A percentile compares a stretch with the other conserved stretches of the same genome.
phyloP scores from a whole-genome alignment of 2,113 vertebrate genomes.

The Castor canadensis region DNA sequence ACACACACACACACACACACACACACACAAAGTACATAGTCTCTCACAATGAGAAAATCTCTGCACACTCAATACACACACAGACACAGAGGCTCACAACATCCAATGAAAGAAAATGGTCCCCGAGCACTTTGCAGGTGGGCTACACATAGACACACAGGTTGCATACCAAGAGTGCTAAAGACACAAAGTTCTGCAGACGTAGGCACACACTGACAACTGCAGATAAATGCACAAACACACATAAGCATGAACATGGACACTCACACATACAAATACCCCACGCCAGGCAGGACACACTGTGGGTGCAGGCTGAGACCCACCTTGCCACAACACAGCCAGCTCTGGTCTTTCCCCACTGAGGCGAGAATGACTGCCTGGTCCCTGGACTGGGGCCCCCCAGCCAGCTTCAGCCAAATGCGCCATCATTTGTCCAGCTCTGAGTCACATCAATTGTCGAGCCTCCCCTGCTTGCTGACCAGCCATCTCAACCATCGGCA shows the following conservation, averaged over 20 bases:
- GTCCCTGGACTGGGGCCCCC: conserved; percentile 36
- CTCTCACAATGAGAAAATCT: not conserved
- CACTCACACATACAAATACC: conserved; percentile 50
- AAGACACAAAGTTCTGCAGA: conserved; percentile 40
- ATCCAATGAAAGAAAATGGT: not conserved
- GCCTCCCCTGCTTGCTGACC: conserved; percentile 72
- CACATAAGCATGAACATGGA: not conserved
- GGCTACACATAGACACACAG: not conserved
- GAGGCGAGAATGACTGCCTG: conserved; percentile 26
- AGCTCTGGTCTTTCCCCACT: not conserved
- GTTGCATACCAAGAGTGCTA: not conserved
- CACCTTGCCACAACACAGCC: not conserved
- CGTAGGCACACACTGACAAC: not conserved
- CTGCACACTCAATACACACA: not conserved
- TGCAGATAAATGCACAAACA: not conserved
- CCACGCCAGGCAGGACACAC: not conserved
- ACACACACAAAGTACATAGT: not conserved
- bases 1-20: no score
- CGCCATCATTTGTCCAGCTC: conserved; percentile 68
- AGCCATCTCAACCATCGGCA: conserved; percentile 70
- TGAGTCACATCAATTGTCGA: conserved; percentile 72
- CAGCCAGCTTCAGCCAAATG: conserved; percentile 55
- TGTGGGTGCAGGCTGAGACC: not conserved
- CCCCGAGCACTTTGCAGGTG: not conserved
- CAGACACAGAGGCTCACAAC: not conserved